These are phyloP conservation scores for Drosophila histrio DNA, from an alignment of 2,888 invertebrate species.

Conservation along the genomic window DNA sequence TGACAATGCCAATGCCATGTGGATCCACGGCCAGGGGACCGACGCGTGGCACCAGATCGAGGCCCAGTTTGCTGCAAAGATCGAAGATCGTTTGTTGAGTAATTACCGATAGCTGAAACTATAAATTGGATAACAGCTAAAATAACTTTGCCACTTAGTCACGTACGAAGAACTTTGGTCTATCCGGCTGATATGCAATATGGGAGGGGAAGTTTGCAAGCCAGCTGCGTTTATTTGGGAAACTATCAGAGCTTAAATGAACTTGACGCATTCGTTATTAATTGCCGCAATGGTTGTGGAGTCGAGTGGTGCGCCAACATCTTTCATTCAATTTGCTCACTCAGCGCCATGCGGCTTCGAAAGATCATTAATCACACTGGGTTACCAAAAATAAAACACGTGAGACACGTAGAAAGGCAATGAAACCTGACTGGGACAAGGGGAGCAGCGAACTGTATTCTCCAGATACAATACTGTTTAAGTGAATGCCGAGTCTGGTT, in stretches of 20 bases:
- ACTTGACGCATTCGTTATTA: conserved; percentile 68
- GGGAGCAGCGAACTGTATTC: neutral
- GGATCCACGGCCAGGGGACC: conserved; percentile 96
- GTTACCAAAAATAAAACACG: conserved; percentile 38
- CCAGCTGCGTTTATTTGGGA: conserved; percentile 56
- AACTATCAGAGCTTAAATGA: conserved; percentile 45
- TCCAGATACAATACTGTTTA: neutral
- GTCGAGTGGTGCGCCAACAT: conserved; percentile 48
- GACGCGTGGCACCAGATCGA: conserved; percentile 96
- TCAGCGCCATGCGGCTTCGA: conserved; percentile 46
- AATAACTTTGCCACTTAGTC: conserved; percentile 64
- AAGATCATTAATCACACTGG: conserved; percentile 65
- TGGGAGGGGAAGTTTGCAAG: conserved; percentile 4
- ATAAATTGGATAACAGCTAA: conserved; percentile 41
- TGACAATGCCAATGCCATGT: conserved; percentile 94
- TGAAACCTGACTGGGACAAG: neutral
- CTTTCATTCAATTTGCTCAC: conserved; percentile 68
- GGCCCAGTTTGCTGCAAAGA: conserved; percentile 91
- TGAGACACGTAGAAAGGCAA: conserved; percentile 11
- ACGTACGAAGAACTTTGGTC: conserved; percentile 54
- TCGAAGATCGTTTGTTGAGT: conserved; percentile 30
- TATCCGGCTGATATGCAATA: conserved; percentile 22
- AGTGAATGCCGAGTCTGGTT: neutral
- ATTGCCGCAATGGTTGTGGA: conserved; percentile 43
- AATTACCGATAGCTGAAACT: conserved; percentile 10